Evolutionary conservation across 2,113 vertebrate genomes (phyloP).

Genomic region (Microtus pennsylvanicus): DNA sequence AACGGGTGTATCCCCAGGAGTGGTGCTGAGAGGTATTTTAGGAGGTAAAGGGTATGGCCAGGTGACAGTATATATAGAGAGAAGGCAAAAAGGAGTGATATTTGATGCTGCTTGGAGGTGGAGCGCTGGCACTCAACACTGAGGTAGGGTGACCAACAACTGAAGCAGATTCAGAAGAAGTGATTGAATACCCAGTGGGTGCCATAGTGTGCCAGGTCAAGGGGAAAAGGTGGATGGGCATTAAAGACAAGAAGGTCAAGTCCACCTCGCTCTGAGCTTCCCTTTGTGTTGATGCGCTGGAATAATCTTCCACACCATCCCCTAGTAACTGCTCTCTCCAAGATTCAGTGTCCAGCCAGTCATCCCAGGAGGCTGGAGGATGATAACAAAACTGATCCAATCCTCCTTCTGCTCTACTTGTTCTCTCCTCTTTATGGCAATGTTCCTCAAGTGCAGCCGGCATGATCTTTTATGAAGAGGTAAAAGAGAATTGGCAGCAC

Average conservation of each 20-base stretch:
- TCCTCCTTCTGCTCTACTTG: neutral
- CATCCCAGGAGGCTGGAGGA: neutral
- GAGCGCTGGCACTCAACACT: neutral
- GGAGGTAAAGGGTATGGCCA: rapidly evolving
- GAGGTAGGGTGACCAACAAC: neutral
- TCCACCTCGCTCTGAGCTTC: neutral
- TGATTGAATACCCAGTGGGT: rapidly evolving
- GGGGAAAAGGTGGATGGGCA: neutral
- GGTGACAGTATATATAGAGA: neutral
- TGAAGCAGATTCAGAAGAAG: neutral
- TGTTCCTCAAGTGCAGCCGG: neutral
- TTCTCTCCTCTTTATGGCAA: neutral
- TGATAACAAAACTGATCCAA: neutral
- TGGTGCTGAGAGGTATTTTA: neutral
- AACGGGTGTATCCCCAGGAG: rapidly evolving
- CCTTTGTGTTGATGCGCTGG: too few relatives aligned
- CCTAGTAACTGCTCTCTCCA: neutral
- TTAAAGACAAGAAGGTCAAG: neutral
- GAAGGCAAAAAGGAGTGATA: neutral
- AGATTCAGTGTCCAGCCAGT: neutral
- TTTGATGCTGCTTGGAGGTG: too few relatives aligned
- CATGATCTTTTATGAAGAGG: neutral
- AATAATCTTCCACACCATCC: neutral
- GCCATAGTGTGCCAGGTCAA: too few relatives aligned
- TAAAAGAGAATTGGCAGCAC: neutral